These are phyloP conservation scores for Dolichomitus sp. DNA, from an alignment of 2,888 invertebrate species.

Conservation along the genomic window DNA sequence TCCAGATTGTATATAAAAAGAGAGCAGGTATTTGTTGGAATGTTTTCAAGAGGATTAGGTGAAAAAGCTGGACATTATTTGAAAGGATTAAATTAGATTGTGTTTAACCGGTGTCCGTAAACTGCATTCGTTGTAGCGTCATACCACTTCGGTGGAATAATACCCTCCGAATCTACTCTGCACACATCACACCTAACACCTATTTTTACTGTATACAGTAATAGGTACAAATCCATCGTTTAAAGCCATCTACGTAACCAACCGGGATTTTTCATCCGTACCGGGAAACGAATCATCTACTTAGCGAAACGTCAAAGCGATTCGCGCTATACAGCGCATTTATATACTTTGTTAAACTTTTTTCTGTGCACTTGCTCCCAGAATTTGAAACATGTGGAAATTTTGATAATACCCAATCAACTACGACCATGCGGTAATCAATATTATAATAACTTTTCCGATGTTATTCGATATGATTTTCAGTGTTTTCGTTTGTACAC, in stretches of 20 bases:
- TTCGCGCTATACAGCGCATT: no score
- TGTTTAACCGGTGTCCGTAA: conserved; percentile 75
- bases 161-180: neutral
- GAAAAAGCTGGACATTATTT: conserved; percentile 65
- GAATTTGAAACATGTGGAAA: no score
- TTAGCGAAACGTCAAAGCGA: neutral
- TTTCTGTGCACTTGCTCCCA: no score
- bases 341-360: no score
- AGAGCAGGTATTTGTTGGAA: conserved; percentile 70
- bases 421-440: no score
- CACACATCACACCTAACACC: neutral
- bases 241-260: neutral
- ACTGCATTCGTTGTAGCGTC: conserved; percentile 33
- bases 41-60: conserved; percentile 71
- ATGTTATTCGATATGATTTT: no score
- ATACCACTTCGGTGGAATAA: conserved; percentile 27
- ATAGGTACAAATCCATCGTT: neutral
- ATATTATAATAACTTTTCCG: no score
- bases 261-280: neutral
- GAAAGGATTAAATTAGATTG: conserved; percentile 80
- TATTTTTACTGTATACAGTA: neutral
- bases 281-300: neutral
- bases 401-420: no score
- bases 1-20: conserved; percentile 42
- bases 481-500: no score